A percentile compares a stretch with the other conserved stretches of the same genome.
phyloP scores from a whole-genome alignment of 2,888 invertebrate genomes.

The Papilio gigon region DNA sequence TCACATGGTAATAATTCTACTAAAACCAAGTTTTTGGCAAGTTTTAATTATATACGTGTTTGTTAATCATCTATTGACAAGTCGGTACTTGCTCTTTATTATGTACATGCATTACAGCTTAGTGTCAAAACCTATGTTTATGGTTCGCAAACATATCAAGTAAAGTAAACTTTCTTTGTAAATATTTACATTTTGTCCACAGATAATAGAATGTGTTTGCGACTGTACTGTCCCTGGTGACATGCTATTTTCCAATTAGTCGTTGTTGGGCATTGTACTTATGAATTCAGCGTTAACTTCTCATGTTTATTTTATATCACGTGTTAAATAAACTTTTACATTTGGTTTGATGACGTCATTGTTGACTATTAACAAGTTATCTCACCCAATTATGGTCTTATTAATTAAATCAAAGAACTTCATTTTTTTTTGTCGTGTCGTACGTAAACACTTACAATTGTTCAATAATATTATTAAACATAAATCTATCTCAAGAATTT shows the following conservation, averaged over 20 bases:
- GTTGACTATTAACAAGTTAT: too few relatives aligned
- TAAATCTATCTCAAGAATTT: too few relatives aligned
- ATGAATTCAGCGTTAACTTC: conserved; percentile 16
- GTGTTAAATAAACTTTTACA: neutral
- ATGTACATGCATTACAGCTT: neutral
- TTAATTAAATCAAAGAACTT: too few relatives aligned
- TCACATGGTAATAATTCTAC: too few relatives aligned
- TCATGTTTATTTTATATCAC: conserved; percentile 18
- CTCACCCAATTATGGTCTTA: too few relatives aligned
- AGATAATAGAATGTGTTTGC: conserved; percentile 29
- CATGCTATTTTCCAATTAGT: conserved; percentile 37
- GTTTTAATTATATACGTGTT: neutral
- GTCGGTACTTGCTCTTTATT: too few relatives aligned
- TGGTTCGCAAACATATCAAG: neutral
- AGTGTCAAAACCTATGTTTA: neutral
- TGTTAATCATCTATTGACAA: too few relatives aligned
- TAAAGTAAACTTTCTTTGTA: neutral
- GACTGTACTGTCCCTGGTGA: conserved; percentile 26
- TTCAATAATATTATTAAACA: too few relatives aligned
- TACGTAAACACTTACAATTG: too few relatives aligned
- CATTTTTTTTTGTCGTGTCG: too few relatives aligned
- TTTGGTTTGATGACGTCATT: too few relatives aligned
- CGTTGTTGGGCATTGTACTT: conserved; percentile 9
- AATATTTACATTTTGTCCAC: conserved; percentile 1
- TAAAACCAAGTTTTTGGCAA: neutral